These are phyloP conservation scores for Drosophila nannoptera DNA, from an alignment of 1,140 invertebrate species.

Conservation along the genomic window DNA sequence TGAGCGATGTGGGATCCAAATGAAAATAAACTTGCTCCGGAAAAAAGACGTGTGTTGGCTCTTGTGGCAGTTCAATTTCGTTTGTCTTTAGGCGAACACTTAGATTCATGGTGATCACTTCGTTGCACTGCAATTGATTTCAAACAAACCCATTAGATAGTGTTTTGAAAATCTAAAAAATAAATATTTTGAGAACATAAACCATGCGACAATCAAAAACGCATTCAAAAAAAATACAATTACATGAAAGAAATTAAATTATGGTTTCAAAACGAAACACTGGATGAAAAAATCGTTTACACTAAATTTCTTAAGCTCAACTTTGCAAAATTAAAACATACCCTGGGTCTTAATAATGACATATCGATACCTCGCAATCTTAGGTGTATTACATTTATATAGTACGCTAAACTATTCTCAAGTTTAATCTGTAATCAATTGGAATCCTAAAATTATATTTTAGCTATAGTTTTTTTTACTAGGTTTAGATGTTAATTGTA, in stretches of 20 bases:
- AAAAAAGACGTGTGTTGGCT: constrained; percentile 72
- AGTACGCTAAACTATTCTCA: no score
- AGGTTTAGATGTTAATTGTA: no score
- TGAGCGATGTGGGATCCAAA: constrained; percentile 62
- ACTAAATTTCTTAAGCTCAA: background rate
- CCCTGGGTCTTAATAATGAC: no score
- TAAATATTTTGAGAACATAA: constrained; percentile 15
- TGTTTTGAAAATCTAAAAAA: background rate
- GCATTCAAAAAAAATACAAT: constrained; percentile 49
- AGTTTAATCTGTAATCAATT: no score
- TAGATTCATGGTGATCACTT: constrained; percentile 80
- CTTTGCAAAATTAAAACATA: background rate
- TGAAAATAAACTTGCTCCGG: constrained; percentile 73
- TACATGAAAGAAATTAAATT: constrained; percentile 6
- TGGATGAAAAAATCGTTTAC: background rate
- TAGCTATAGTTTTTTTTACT: no score
- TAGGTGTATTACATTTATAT: no score
- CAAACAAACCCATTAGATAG: constrained; percentile 21
- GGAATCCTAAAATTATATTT: no score
- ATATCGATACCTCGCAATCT: no score
- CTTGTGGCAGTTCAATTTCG: constrained; percentile 79
- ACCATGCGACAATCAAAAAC: constrained; percentile 56
- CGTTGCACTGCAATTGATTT: constrained; percentile 57
- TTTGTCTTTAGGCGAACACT: constrained; percentile 81
- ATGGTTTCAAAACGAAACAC: background rate